Percentiles rank a stretch among this genome's conserved stretches.
These are phyloP conservation scores for Chironomus tepperi DNA, from an alignment of 1,140 invertebrate species.

Conservation along the genomic window DNA sequence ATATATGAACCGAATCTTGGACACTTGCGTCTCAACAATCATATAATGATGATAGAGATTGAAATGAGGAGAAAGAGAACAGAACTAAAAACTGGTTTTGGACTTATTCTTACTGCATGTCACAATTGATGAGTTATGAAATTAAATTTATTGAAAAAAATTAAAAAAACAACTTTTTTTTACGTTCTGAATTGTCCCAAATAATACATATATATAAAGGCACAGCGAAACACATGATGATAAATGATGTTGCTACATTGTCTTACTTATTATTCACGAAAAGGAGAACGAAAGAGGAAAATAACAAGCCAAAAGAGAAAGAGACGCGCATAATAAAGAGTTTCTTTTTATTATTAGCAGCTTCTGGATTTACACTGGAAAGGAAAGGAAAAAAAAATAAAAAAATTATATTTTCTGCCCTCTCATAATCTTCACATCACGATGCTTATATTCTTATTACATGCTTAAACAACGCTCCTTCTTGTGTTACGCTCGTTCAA, in stretches of 20 bases:
- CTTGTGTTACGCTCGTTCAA: background rate
- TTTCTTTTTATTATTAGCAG: conserved; percentile 6
- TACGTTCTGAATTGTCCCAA: too few relatives aligned
- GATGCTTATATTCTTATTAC: conserved; percentile 14
- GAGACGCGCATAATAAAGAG: background rate
- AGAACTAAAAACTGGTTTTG: background rate
- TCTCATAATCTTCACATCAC: conserved; percentile 12
- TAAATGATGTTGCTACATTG: conserved; percentile 8
- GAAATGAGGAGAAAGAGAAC: conserved; percentile 2
- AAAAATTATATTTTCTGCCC: background rate
- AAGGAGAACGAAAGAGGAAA: background rate
- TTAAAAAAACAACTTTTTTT: too few relatives aligned
- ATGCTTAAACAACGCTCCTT: conserved; percentile 6
- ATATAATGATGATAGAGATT: conserved; percentile 14
- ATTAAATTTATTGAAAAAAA: background rate
- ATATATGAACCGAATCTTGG: background rate
- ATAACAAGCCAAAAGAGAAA: background rate
- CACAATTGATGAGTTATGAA: background rate
- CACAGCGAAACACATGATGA: background rate
- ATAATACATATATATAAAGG: background rate
- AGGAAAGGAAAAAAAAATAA: too few relatives aligned
- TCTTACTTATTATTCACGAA: background rate
- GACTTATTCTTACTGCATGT: background rate
- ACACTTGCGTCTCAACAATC: conserved; percentile 11
- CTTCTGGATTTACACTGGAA: background rate